Evolutionary conservation across 92 coral and sea anemone species (phyloP).

Genomic region (Epizoanthus scotinus): DNA sequence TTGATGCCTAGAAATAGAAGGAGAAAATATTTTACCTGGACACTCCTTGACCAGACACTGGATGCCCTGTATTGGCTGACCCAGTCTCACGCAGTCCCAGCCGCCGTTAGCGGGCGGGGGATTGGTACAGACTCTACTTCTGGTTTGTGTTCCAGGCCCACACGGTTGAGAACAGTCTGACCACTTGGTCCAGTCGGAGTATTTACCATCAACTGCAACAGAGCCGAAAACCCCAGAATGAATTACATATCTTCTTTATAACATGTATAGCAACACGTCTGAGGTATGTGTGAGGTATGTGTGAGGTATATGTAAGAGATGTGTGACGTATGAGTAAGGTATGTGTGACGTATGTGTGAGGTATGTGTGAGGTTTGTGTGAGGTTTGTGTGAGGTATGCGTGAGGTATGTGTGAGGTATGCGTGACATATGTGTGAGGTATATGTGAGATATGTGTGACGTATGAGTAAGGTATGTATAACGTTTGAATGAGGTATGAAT

Average conservation of each 20-base stretch:
- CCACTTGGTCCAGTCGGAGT: constrained; percentile 87
- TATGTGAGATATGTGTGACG: too few species aligned
- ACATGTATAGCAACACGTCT: too few species aligned
- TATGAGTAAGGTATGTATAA: too few species aligned
- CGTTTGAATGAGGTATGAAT: too few species aligned
- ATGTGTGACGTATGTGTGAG: too few species aligned
- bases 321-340: too few species aligned
- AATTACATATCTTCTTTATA: background rate
- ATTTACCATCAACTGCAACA: constrained; percentile 80
- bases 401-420: too few species aligned
- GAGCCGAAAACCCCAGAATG: background rate
- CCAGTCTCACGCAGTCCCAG: constrained; percentile 80
- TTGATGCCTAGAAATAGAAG: background rate
- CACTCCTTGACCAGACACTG: constrained; percentile 87
- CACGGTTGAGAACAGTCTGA: constrained; percentile 78
- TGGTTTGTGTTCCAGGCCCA: constrained; percentile 82
- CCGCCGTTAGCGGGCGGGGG: constrained; percentile 94
- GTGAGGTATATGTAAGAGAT: too few species aligned
- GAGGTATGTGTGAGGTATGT: too few species aligned
- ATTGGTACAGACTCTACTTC: constrained; percentile 83
- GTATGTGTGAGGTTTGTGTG: too few species aligned
- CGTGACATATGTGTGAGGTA: background rate
- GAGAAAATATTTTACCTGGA: constrained; percentile 64
- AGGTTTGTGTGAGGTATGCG: too few species aligned
- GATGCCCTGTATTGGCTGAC: constrained; percentile 70